Conservation (phyloP, 2,113 vertebrate species). For the Nyctibius bracteatus region DNA sequence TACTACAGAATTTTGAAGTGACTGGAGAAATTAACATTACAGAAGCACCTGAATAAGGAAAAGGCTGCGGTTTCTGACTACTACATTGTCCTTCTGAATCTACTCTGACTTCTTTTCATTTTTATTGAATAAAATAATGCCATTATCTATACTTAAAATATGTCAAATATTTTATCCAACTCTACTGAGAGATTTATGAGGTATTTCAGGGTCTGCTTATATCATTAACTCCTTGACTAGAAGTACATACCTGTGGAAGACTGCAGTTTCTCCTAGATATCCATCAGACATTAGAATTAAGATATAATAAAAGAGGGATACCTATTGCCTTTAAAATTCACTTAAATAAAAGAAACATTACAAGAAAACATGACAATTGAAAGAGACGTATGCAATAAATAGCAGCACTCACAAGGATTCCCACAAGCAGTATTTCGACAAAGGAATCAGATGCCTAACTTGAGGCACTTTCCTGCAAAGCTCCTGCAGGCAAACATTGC, state of each 20-base stretch:
- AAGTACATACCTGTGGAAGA: not conserved
- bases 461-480: not conserved
- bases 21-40: not conserved
- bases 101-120: not conserved
- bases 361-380: not conserved
- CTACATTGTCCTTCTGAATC: not conserved
- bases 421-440: not conserved
- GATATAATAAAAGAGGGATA: not conserved
- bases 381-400: not conserved
- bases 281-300: not conserved
- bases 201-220: not conserved
- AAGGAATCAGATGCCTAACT: not conserved
- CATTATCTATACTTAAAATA: not conserved
- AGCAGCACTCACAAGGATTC: not conserved
- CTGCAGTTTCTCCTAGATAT: not conserved
- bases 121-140: not conserved
- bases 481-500: rapidly evolving
- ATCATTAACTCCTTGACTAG: not conserved
- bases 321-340: not conserved
- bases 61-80: not conserved
- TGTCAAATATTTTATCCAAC: not conserved
- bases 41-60: not conserved
- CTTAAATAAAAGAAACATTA: not conserved
- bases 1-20: not conserved
- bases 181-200: not conserved